Percentiles rank a stretch among this genome's conserved stretches.
These are phyloP conservation scores for Drosophila paracracens DNA, from an alignment of 2,888 invertebrate species.

Conservation along the genomic window DNA sequence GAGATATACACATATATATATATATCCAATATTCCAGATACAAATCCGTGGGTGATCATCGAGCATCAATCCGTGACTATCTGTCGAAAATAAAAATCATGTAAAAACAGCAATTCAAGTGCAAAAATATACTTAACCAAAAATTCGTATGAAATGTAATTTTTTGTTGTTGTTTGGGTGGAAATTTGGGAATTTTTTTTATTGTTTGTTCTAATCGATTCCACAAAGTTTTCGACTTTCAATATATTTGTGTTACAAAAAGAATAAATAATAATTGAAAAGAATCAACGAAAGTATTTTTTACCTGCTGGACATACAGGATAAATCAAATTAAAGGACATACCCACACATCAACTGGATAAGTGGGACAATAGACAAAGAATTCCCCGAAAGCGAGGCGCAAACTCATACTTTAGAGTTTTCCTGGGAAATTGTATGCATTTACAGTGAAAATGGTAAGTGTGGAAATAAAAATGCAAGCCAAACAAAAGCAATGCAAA, in stretches of 20 bases:
- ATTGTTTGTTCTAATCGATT: not conserved
- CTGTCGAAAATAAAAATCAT: constrained; percentile 31
- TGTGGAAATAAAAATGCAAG: constrained; percentile 30
- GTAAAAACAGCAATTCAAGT: constrained; percentile 30
- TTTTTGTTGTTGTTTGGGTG: constrained; percentile 34
- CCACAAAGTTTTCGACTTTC: constrained; percentile 3
- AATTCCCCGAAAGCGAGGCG: constrained; percentile 11
- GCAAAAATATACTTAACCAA: constrained; percentile 16
- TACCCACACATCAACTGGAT: constrained; percentile 12
- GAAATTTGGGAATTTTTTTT: constrained; percentile 4
- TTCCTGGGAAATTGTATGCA: constrained; percentile 57
- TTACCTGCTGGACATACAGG: constrained; percentile 41
- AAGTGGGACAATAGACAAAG: constrained; percentile 9
- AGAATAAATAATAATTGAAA: not conserved
- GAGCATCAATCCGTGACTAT: constrained; percentile 18
- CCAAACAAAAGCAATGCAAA: constrained; percentile 13
- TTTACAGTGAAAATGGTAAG: constrained; percentile 58
- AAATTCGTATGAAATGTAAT: not conserved
- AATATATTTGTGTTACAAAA: not conserved
- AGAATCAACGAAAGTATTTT: constrained; percentile 11
- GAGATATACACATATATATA: constrained; percentile 3
- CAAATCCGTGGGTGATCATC: constrained; percentile 29
- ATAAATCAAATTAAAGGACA: constrained; percentile 34
- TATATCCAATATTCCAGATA: constrained; percentile 13
- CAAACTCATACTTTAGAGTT: constrained; percentile 28